Percentiles rank a stretch among this genome's conserved stretches.
Conservation (phyloP, 2,888 invertebrate genomes). For the Apamea monoglypha region DNA sequence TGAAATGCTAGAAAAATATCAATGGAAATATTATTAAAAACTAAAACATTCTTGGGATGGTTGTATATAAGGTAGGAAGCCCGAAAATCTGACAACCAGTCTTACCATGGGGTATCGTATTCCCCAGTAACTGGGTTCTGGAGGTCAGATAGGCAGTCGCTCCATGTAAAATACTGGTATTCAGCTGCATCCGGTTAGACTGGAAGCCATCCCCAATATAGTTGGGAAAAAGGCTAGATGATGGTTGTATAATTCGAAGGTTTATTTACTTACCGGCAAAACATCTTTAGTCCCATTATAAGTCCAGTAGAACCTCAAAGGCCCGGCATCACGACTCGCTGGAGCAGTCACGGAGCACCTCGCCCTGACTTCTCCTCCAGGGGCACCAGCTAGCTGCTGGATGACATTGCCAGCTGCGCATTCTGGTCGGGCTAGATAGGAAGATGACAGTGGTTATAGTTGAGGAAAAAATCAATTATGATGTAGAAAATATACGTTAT, state of each 20-base stretch:
- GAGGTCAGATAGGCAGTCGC: too few species aligned
- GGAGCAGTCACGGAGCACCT: slow-evolving; percentile 96
- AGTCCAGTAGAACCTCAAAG: slow-evolving; percentile 95
- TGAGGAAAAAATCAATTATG: neutral
- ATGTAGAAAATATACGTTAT: neutral
- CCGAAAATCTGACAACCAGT: too few species aligned
- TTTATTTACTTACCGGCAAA: slow-evolving; percentile 90
- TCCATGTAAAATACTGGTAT: too few species aligned
- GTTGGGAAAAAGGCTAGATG: too few species aligned
- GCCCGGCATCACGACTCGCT: slow-evolving; percentile 91
- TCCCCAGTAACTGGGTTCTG: too few species aligned
- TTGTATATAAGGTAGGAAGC: neutral
- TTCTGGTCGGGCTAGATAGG: slow-evolving; percentile 92
- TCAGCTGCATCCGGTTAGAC: too few species aligned
- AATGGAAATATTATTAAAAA: neutral
- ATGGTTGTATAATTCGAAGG: neutral
- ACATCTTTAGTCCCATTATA: slow-evolving; percentile 95
- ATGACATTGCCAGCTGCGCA: slow-evolving; percentile 93
- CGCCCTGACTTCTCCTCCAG: slow-evolving; percentile 93
- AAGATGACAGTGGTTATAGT: neutral
- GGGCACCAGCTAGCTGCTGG: slow-evolving; percentile 93
- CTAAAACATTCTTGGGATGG: neutral
- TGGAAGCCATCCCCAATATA: too few species aligned
- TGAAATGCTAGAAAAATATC: neutral
- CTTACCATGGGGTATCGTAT: too few species aligned